Percentiles rank a stretch among this genome's conserved stretches.
phyloP scores from a whole-genome alignment of 1,140 invertebrate genomes.

The Penaeus japonicus region DNA sequence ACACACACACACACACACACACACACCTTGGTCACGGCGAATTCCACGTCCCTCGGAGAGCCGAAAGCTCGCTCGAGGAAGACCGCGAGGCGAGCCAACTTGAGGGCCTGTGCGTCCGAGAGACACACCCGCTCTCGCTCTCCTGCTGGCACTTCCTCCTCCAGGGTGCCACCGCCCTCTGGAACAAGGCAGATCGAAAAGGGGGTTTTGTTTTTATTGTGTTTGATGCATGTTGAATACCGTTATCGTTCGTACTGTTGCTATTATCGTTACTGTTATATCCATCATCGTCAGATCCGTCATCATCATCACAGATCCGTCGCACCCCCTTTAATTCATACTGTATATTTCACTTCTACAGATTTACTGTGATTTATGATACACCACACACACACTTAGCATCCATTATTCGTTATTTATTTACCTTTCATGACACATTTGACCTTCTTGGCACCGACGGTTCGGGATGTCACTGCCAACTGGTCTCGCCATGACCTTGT shows the following conservation, averaged over 20 bases:
- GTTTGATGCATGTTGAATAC: not conserved
- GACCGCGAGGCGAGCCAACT: constrained; percentile 66
- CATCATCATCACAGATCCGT: no score
- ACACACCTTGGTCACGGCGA: constrained; percentile 70
- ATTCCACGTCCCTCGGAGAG: constrained; percentile 79
- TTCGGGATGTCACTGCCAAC: constrained; percentile 66
- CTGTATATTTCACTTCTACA: not conserved
- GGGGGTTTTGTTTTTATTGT: not conserved
- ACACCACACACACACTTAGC: not conserved
- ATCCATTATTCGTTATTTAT: no score
- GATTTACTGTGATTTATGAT: not conserved
- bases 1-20: not conserved
- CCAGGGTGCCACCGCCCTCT: constrained; percentile 64
- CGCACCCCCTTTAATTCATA: no score
- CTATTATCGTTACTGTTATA: no score
- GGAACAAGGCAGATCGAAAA: constrained; percentile 4
- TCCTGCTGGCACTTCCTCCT: constrained; percentile 54
- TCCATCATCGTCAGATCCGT: no score
- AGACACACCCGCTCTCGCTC: constrained; percentile 57
- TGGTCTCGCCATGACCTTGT: constrained; percentile 66
- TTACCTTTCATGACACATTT: constrained; percentile 65
- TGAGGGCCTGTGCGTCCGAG: constrained; percentile 47
- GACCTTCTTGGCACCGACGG: constrained; percentile 70
- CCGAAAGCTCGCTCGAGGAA: constrained; percentile 73
- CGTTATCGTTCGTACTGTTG: no score